phyloP scores from a whole-genome alignment of 2,797 vertebrate species.

The Phyllotis vaccarum region DNA sequence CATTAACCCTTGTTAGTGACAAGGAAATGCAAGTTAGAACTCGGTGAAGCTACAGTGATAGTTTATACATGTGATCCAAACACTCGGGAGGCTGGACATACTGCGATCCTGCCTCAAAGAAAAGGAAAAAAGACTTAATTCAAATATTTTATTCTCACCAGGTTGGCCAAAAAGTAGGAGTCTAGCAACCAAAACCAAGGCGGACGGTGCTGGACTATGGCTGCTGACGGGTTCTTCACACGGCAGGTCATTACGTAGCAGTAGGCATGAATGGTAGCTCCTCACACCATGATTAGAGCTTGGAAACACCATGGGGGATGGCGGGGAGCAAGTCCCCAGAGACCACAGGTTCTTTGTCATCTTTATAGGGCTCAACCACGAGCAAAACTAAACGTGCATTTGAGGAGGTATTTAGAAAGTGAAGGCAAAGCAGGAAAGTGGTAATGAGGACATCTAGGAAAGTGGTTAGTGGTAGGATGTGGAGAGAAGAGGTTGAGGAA shows the following conservation, averaged over 20 bases:
- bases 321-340: background rate
- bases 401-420: background rate
- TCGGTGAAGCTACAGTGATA: background rate
- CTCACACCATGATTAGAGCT: background rate
- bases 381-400: background rate
- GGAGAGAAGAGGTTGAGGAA: background rate
- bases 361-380: slow-evolving; percentile 19
- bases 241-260: background rate
- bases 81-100: background rate
- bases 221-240: background rate
- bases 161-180: slow-evolving; percentile 27
- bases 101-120: background rate
- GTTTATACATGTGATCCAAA: background rate
- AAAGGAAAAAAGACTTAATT: background rate
- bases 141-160: slow-evolving; percentile 55
- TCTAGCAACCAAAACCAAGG: slow-evolving; percentile 4
- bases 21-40: slow-evolving; percentile 67
- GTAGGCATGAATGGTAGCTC: slow-evolving; percentile 4
- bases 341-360: background rate
- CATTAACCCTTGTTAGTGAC: slow-evolving; percentile 1
- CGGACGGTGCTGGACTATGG: background rate
- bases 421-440: background rate
- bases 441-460: background rate
- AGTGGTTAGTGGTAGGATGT: background rate
- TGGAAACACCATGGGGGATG: background rate